Base-by-base conservation (phyloP, 2,797 vertebrate species). In the Mycteria americana region DNA sequence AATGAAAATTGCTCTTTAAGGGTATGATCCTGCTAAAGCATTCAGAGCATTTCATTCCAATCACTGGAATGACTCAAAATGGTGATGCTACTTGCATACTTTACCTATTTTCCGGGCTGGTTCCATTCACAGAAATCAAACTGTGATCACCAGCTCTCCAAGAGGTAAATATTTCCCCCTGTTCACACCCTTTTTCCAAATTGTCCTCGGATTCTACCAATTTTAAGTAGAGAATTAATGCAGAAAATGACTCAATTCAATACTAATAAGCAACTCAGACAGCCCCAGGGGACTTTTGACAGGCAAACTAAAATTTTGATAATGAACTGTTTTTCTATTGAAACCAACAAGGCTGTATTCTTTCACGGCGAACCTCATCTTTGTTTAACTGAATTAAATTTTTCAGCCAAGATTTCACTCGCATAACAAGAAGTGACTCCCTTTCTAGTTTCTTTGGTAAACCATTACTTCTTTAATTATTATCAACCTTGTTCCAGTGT, bases 401-500 rank as follows among this genome's bases (percentile, higher is more conserved):
- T 98, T 98, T 97, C 97, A 98, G 97, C 98, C 96, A 97, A 98
- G 98, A 98, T 97, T 98, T 98, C 97, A 95, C 97, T 97, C 98
- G 81, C 97, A 97, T 98, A 98, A 98, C 98, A 98, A 98, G 98
- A 99, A 99, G 99, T 99, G 99, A 99, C 98, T 99, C 98, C 98
- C 98, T 98, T 99, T 99, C 99, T 98, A 98, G 98, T 99, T 99
- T 98, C 98, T 98, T 98, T 98, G 98, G 98, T 99, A 99, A 98
- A 98, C 99, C 99, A 98, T 98, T 98, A 98, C 98, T 98, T 99
- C 98, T 99, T 99, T 99, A 99, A 99, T 99, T 99, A 99, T 98
- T 98, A 99, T 99, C 98, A 98, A 99, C 98, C 99, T 99, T 99
- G 99, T 99, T 99, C 98, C 98, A 98, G 98, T 98, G 98, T 99